Conservation (phyloP, 1,140 invertebrate genomes). For the Drosophila sturtevanti region DNA sequence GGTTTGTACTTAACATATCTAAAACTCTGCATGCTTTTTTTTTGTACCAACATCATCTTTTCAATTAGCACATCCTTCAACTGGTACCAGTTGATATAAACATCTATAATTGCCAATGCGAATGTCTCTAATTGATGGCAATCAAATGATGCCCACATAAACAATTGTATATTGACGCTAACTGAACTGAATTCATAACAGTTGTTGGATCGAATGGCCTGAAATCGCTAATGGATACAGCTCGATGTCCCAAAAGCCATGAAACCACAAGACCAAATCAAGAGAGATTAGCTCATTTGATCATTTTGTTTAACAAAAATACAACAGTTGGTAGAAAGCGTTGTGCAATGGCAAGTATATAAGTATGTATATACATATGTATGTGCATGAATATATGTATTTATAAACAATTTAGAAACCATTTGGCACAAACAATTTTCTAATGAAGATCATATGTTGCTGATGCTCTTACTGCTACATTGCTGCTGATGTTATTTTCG, state of each 20-base stretch:
- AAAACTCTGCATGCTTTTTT: neutral
- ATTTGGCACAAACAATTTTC: conserved; percentile 80
- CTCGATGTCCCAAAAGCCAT: neutral
- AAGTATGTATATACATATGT: too few relatives aligned
- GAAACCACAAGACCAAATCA: conserved; percentile 51
- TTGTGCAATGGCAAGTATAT: conserved; percentile 31
- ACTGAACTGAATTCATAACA: conserved; percentile 41
- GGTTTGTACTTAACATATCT: conserved; percentile 8
- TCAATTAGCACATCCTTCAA: conserved; percentile 74
- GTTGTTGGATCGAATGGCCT: conserved; percentile 61
- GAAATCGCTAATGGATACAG: conserved; percentile 51
- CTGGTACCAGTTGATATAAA: conserved; percentile 71
- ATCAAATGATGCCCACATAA: conserved; percentile 41
- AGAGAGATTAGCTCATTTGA: too few relatives aligned
- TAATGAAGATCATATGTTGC: conserved; percentile 75
- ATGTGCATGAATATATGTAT: conserved; percentile 30
- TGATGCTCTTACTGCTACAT: conserved; percentile 11
- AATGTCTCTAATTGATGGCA: conserved; percentile 61
- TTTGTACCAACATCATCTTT: conserved; percentile 36
- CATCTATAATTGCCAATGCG: conserved; percentile 59
- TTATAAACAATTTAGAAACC: conserved; percentile 77
- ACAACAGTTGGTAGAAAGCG: conserved; percentile 74
- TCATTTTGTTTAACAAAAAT: conserved; percentile 39
- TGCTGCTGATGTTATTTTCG: conserved; percentile 51
- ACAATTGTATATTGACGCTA: neutral